Percentiles rank a stretch among this genome's conserved stretches.
phyloP scores from a whole-genome alignment of 2,888 invertebrate genomes.

The Drosophila colorata region DNA sequence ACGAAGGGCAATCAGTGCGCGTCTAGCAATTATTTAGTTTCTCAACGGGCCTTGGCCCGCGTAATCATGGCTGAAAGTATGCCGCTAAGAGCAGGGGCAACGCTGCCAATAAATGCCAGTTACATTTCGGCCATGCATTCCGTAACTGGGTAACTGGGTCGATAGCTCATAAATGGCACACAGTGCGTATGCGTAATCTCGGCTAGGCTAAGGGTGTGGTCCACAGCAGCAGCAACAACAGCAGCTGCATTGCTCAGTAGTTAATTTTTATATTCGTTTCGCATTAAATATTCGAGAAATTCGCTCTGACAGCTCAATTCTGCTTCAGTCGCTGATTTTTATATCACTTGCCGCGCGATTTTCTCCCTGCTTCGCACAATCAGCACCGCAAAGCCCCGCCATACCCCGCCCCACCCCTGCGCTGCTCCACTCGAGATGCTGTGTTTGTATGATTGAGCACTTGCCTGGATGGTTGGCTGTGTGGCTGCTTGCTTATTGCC shows the following conservation, averaged over 20 bases:
- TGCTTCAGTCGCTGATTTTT: conserved; percentile 68
- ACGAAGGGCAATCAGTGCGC: conserved; percentile 38
- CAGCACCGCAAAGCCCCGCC: not conserved
- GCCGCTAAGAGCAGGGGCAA: not conserved
- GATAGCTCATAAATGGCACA: conserved; percentile 29
- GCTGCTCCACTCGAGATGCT: conserved; percentile 34
- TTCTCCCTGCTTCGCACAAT: conserved; percentile 4
- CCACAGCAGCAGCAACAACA: conserved; percentile 23
- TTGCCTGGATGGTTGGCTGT: conserved; percentile 28
- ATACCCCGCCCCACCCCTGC: not conserved
- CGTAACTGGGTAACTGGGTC: conserved; percentile 26
- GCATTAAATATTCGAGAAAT: conserved; percentile 77
- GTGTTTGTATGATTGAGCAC: conserved; percentile 62
- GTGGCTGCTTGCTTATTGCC: conserved; percentile 53
- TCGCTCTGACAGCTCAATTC: conserved; percentile 75
- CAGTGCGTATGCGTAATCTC: conserved; percentile 34
- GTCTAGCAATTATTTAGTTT: conserved; percentile 46
- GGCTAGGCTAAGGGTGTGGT: not conserved
- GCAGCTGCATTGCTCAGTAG: conserved; percentile 37
- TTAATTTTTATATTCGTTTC: conserved; percentile 79
- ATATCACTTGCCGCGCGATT: conserved; percentile 57
- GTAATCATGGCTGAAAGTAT: conserved; percentile 22
- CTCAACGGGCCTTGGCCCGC: conserved; percentile 13
- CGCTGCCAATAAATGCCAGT: conserved; percentile 24
- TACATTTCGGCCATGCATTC: conserved; percentile 29